Conservation (phyloP, 2,113 vertebrate genomes). For the Edolisoma coerulescens region DNA sequence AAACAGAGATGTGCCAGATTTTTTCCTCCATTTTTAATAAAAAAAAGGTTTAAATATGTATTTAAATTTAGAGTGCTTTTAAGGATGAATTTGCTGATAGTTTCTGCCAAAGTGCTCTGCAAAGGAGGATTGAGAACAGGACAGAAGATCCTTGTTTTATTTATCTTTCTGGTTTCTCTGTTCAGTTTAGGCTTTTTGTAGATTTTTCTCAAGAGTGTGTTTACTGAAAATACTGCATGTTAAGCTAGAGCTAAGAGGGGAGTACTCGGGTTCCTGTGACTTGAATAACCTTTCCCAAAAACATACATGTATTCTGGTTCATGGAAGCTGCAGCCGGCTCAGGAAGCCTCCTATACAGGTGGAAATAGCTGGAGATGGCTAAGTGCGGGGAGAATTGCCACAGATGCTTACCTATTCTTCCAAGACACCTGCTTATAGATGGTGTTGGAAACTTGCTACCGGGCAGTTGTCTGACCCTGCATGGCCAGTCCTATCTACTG, state of each 20-base stretch:
- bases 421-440: neutral
- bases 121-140: neutral
- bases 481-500: neutral
- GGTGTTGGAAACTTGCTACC: neutral
- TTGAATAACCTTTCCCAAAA: neutral
- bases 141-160: neutral
- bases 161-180: neutral
- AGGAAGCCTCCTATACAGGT: neutral
- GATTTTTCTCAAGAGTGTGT: neutral
- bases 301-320: neutral
- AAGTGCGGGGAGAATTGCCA: neutral
- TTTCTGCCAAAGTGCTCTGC: neutral
- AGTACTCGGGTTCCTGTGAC: neutral
- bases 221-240: neutral
- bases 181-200: neutral
- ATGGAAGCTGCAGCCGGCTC: neutral
- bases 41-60: neutral
- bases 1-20: neutral
- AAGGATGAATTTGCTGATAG: neutral
- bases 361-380: neutral
- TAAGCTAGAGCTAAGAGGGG: neutral
- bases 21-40: neutral
- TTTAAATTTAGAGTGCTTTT: neutral
- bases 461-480: neutral
- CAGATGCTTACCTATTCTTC: fast-evolving